Base-by-base conservation (phyloP, 1,140 invertebrate genomes). In the Caenorhabditis latens region DNA sequence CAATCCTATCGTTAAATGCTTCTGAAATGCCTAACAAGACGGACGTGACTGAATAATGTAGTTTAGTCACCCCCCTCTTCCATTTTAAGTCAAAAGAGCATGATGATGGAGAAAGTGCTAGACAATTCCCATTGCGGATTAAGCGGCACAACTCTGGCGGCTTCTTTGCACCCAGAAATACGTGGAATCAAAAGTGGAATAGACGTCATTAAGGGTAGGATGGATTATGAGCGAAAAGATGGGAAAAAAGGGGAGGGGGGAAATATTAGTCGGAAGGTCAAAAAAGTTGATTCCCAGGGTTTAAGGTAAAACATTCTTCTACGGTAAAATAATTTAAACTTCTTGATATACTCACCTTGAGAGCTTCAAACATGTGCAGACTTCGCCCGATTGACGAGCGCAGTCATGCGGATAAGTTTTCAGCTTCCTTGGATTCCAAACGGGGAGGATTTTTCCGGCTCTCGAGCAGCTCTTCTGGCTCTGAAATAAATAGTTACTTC, bases 291-390 rank as follows among this genome's bases (percentile, higher is more conserved):
- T n/a, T n/a, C n/a, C n/a, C 48, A 13, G 48, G 48, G 48, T 50
- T 6, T 13, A 50, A 50, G 48, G 13, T 50, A 7, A 50, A 50
- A n/a, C n/a, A n/a, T n/a, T n/a, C n/a, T n/a, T n/a, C n/a, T n/a
- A n/a, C n/a, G n/a, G n/a, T n/a, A n/a, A n/a, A n/a, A n/a, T n/a
- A n/a, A n/a, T n/a, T n/a, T n/a, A n/a, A n/a, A n/a, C n/a, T 53
- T 14, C 0, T 53, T 53, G 43, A 71, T 71, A 42, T 53, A 50
- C 71, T 79, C n/a, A 79, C 71, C 71, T 79, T 79, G 46, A 79
- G 71, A 79, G 71, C 71, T 79, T 79, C 71, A 79, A 79, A 79
- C 71, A 79, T 79, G 71, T 79, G 71, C 71, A 79, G 71, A 79
- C 71, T 79, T 79, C n/a, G 46, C 71, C 71, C 71, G 71, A 50